A percentile compares a stretch with the other conserved stretches of the same genome.
Evolutionary conservation across 2,797 vertebrate species (phyloP).

Genomic region (Rhinogobio ventralis): DNA sequence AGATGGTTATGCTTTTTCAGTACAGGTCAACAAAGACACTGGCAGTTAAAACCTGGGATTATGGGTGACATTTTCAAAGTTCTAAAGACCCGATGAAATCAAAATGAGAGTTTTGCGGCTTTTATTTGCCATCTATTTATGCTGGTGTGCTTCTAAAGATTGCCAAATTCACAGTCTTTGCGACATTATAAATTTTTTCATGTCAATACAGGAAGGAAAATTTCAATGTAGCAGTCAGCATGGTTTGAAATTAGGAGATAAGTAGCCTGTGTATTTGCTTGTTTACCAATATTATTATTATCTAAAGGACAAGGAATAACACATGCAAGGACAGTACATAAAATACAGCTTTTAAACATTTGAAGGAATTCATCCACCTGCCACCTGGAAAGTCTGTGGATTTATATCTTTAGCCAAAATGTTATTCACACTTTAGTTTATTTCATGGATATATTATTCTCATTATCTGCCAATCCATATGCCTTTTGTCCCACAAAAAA

Average conservation of each 20-base stretch:
- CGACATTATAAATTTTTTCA: background rate
- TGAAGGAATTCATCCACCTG: background rate
- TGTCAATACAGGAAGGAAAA: background rate
- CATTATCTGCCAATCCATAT: conserved; percentile 37
- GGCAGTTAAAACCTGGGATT: background rate
- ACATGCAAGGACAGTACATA: background rate
- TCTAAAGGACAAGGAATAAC: conserved; percentile 3
- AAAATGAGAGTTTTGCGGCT: background rate
- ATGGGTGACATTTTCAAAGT: background rate
- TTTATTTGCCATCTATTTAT: background rate
- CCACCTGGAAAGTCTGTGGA: background rate
- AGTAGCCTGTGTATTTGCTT: background rate
- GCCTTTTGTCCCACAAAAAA: conserved; percentile 38
- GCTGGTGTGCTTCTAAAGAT: background rate
- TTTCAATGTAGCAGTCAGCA: background rate
- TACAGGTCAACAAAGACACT: conserved; percentile 31
- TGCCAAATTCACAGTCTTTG: background rate
- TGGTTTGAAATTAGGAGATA: background rate
- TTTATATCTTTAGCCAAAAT: background rate
- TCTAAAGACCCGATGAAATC: background rate
- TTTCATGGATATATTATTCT: conserved; percentile 46
- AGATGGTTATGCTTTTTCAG: background rate
- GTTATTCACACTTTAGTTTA: conserved; percentile 7
- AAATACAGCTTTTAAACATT: background rate
- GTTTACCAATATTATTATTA: background rate